phyloP scores from a whole-genome alignment of 2,888 invertebrate species.

The Sceliomorpha sp. region DNA sequence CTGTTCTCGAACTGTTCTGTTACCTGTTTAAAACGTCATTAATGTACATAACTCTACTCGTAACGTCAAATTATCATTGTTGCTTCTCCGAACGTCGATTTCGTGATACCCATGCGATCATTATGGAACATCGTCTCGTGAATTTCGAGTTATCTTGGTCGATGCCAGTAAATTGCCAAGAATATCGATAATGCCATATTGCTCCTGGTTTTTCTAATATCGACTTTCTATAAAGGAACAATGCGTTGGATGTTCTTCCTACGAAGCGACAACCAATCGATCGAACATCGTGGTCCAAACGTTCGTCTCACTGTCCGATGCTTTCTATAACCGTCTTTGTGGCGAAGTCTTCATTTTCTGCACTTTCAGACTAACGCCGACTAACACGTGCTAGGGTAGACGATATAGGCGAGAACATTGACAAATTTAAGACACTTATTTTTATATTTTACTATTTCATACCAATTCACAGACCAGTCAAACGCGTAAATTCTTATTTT shows the following conservation, averaged over 20 bases:
- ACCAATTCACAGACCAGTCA: too few relatives aligned
- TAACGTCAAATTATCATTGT: conserved; percentile 35
- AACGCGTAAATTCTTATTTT: too few relatives aligned
- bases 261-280: conserved; percentile 38
- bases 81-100: conserved; percentile 36
- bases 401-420: too few relatives aligned
- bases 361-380: conserved; percentile 17
- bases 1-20: conserved; percentile 28
- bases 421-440: too few relatives aligned
- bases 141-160: conserved; percentile 30
- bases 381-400: conserved; percentile 31
- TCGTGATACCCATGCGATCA: conserved; percentile 24
- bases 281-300: conserved; percentile 30
- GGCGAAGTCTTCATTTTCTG: conserved; percentile 13
- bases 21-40: conserved; percentile 31
- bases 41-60: conserved; percentile 30
- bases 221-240: conserved; percentile 28
- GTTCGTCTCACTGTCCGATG: conserved; percentile 41
- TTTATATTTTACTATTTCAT: too few relatives aligned
- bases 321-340: conserved; percentile 33
- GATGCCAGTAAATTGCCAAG: conserved; percentile 38
- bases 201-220: conserved; percentile 36
- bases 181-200: conserved; percentile 32
- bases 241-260: conserved; percentile 28
- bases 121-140: conserved; percentile 34